These are phyloP conservation scores for Ditylenchus weischeri DNA, from an alignment of 2,888 invertebrate species.

Conservation along the genomic window DNA sequence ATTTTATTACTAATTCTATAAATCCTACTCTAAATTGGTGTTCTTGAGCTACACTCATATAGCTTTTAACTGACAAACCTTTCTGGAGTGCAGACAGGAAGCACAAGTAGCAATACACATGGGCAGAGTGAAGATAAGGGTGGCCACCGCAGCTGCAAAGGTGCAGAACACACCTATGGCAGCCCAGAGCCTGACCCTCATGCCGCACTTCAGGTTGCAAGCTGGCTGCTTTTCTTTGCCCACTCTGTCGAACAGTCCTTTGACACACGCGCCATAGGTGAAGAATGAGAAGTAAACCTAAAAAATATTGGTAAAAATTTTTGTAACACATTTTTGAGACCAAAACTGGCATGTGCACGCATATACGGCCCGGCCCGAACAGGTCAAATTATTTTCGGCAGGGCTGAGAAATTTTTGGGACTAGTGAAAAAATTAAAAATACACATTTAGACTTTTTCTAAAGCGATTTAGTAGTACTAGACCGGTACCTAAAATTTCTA, in stretches of 20 bases:
- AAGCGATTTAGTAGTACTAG: no score
- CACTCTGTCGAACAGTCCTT: slow-evolving; percentile 35
- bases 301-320: slow-evolving; percentile 1
- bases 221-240: slow-evolving; percentile 31
- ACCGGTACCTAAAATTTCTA: no score
- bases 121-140: slow-evolving; percentile 50
- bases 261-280: slow-evolving; percentile 55
- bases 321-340: no score
- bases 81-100: slow-evolving; percentile 55
- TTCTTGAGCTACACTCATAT: no score
- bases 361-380: no score
- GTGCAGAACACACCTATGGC: slow-evolving; percentile 48
- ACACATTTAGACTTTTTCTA: no score
- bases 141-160: slow-evolving; percentile 51
- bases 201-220: slow-evolving; percentile 46
- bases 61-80: slow-evolving; percentile 34
- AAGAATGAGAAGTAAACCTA: slow-evolving; percentile 53
- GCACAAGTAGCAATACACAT: slow-evolving; percentile 57
- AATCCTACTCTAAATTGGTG: no score
- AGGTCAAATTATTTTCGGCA: no score
- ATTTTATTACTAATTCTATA: no score
- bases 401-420: no score
- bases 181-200: slow-evolving; percentile 53
- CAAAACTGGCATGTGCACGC: no score
- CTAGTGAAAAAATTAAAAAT: no score